Evolutionary conservation across 2,888 invertebrate genomes (phyloP), one percentile per base, ranked within the genome.

Genomic region (Drosophila anomalata): DNA sequence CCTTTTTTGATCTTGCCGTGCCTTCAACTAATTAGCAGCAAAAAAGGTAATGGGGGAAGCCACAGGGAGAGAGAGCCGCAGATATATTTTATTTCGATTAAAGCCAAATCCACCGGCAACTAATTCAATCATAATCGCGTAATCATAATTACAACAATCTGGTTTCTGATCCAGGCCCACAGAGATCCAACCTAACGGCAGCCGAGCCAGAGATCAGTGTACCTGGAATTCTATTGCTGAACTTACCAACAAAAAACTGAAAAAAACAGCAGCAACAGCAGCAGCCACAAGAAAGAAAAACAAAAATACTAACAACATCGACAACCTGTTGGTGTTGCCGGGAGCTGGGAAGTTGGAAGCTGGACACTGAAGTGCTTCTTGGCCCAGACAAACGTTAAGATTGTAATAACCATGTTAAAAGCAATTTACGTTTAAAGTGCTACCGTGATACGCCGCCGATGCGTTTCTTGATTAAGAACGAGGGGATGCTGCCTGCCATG

Each of bases 371-470:
- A 82, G 82, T 82, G 82, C 86, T 86, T 79, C 80, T 74, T 78
- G 80, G 86, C 80, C 82, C 75, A 75, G 75, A 82, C 87, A 85
- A 87, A 85, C 85, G 85, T 87, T 87, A 83, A 88, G 87, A 88
- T 87, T 85, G 87, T 87, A 88, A 87, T 88, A 88, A 87, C 85
- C 87, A 87, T 88, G 88, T 88, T 87, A 90, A 90, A 90, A 90
- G 90, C 90, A 90, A 90, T 90, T 90, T 90, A 90, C 90, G 90
- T 90, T 90, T 84, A 88, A 89, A 87, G 83, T 89, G 90, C 90
- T 90, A 90, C 90, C 87, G 90, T 89, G 89, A 90, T 90, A 90
- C 90, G 90, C 90, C 84, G 86, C 86, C 83, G 88, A 85, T 90
- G 79, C 85, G 89, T 88, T 85, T 84, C 88, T 87, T 85, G 85